Conservation (phyloP, 2,888 invertebrate species). For the Linnaemya vulpina region DNA sequence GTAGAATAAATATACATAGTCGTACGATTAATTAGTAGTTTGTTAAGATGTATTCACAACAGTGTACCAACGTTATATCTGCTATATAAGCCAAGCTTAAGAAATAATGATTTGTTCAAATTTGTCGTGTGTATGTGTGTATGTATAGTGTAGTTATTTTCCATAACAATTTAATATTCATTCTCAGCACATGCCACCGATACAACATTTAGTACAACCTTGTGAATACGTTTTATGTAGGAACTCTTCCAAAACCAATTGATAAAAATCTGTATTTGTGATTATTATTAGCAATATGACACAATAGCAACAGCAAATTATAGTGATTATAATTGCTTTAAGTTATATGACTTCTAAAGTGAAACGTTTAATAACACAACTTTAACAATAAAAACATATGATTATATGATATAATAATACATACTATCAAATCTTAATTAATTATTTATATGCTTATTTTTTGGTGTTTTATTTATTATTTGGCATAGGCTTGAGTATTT, state of each 20-base stretch:
- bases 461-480: neutral
- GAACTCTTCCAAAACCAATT: neutral
- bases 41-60: neutral
- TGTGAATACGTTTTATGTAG: neutral
- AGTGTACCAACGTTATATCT: neutral
- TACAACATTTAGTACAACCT: neutral
- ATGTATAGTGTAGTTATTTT: neutral
- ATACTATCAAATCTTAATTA: neutral
- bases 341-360: conserved; percentile 32
- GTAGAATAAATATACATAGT: conserved; percentile 1
- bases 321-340: conserved; percentile 47
- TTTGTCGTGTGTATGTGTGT: neutral
- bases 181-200: neutral
- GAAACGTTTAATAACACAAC: conserved; percentile 19
- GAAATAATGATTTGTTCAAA: too few species aligned
- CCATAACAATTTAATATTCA: neutral
- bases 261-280: conserved; percentile 11
- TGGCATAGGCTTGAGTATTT: too few species aligned
- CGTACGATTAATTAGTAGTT: neutral
- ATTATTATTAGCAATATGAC: conserved; percentile 34
- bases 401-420: neutral
- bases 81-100: neutral
- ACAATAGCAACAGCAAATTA: conserved; percentile 12
- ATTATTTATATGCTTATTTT: neutral
- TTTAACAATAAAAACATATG: neutral